Base-by-base conservation (phyloP, 2,888 invertebrate species). In the Drosophila fulvimacula region DNA sequence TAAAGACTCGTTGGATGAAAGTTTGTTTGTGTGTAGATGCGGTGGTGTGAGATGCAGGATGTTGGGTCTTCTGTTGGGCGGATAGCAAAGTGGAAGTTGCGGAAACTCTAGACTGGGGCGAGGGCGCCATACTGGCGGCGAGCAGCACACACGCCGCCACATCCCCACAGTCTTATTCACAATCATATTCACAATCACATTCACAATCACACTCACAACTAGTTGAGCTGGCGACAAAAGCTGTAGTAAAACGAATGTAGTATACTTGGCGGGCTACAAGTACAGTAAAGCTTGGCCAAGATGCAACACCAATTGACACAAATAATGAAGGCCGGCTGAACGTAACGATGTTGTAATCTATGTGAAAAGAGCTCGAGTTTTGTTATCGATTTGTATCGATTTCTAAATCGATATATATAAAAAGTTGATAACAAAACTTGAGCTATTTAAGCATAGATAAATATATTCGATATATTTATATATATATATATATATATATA, bases 41-140 rank as follows among this genome's bases (percentile, higher is more conserved):
- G 44, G 15, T 32, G 19, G 27, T 19, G 13, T 5, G 32, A 27
- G 27, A n/a, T 32, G 19, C 6, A 32, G 17, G 6, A 32, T n/a
- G 2, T 17, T 2, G 34, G 34, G 49, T 19, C 3, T 34, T 9
- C 13, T 15, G 19, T 62, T 56, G 56, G 56, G 42, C 24, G 21
- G 11, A 21, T 21, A n/a, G 38, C 19, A 17, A 48, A 68, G 46
- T 68, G 76, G 66, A 70, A 58, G 60, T 63, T 61, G 59, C 69
- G 60, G 76, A 73, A 78, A 65, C 79, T 81, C 74, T 76, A 78
- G 76, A 48, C 10, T 82, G 73, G 74, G 42, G 11, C 52, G 44
- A 42, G 34, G 83, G 89, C 89, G 85, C 69, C 85, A 60, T 13
- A n/a, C 49, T 69, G 85, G 53, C 83, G 84, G 56, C 79, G 62